Percentiles rank a stretch among this genome's conserved stretches.
Conservation (phyloP, 2,113 vertebrate genomes). For the Takifugu bimaculatus region DNA sequence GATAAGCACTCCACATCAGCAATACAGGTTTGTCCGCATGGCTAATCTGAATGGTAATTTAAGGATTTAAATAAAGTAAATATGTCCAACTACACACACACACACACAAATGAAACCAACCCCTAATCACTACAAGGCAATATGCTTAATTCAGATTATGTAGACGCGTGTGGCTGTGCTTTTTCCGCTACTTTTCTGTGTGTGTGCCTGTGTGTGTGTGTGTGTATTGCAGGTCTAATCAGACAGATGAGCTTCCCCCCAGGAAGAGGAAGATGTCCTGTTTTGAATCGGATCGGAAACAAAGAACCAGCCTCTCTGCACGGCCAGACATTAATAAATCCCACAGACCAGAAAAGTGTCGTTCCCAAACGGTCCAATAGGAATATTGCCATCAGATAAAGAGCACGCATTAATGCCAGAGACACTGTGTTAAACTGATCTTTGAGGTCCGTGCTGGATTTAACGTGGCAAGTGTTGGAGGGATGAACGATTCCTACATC, state of each 20-base stretch:
- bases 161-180: background rate
- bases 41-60: slow-evolving; percentile 57
- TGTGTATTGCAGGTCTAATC: slow-evolving; percentile 43
- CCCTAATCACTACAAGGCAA: slow-evolving; percentile 40
- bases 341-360: background rate
- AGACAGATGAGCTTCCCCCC: slow-evolving; percentile 46
- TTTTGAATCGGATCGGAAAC: slow-evolving; percentile 51
- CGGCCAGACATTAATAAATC: background rate
- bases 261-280: slow-evolving; percentile 50
- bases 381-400: slow-evolving; percentile 14
- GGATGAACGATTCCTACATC: slow-evolving; percentile 34
- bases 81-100: slow-evolving; percentile 8
- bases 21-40: slow-evolving; percentile 4
- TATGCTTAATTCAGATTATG: slow-evolving; percentile 24
- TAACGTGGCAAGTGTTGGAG: background rate
- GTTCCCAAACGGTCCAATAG: background rate
- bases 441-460: too few species aligned
- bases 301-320: slow-evolving; percentile 1
- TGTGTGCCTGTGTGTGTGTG: slow-evolving; percentile 9
- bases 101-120: slow-evolving; percentile 19
- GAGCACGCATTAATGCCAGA: slow-evolving; percentile 12
- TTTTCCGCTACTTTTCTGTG: background rate
- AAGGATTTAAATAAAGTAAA: slow-evolving; percentile 29
- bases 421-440: slow-evolving; percentile 10
- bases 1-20: background rate